These are phyloP conservation scores for Nothoprocta perdicaria DNA, from an alignment of 2,113 vertebrate genomes.

Conservation along the genomic window DNA sequence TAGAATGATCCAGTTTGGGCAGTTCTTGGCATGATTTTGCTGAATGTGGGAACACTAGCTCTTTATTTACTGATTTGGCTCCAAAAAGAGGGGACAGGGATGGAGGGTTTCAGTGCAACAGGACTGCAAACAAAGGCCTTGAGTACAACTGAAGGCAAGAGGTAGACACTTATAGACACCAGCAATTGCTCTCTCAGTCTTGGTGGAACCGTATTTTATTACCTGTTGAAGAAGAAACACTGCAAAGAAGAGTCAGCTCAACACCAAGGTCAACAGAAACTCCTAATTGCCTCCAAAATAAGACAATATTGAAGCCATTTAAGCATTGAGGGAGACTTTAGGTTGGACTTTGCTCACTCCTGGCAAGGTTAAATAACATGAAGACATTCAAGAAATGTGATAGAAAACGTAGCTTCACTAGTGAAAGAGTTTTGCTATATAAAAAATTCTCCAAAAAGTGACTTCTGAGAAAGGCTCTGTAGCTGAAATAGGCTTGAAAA, in stretches of 20 bases:
- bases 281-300: not conserved
- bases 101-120: not conserved
- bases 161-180: not conserved
- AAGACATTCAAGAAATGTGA: not conserved
- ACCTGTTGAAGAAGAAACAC: not conserved
- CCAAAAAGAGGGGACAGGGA: not conserved
- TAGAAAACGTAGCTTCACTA: not conserved
- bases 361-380: not conserved
- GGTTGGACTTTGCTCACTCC: not conserved
- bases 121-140: not conserved
- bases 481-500: not conserved
- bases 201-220: not conserved
- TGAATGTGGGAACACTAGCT: not conserved
- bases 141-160: not conserved
- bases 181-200: not conserved
- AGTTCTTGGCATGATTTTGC: not conserved
- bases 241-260: not conserved
- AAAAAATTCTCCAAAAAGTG: not conserved
- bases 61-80: not conserved
- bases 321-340: not conserved
- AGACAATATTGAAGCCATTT: not conserved
- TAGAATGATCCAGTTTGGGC: not conserved
- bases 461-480: not conserved
- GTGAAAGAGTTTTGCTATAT: not conserved
- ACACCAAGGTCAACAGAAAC: not conserved